Evolutionary conservation across 92 coral and sea anemone genomes (phyloP).

Genomic region (Epizoanthus scotinus): DNA sequence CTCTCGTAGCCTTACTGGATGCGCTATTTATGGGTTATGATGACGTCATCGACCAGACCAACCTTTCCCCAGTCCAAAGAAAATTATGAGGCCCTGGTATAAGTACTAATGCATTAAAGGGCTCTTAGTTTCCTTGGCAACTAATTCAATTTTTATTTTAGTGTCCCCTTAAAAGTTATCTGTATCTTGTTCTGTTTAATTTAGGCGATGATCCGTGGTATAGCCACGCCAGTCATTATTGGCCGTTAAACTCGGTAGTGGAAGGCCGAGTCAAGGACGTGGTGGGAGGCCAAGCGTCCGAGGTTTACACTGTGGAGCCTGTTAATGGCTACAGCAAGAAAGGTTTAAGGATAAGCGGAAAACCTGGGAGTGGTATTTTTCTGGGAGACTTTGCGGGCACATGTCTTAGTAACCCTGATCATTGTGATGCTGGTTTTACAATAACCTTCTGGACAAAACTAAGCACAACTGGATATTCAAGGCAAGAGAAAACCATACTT

Average conservation of each 20-base stretch:
- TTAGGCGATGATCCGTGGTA: conserved; percentile 79
- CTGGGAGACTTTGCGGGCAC: conserved; percentile 61
- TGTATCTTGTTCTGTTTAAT: neutral
- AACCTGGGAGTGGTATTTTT: conserved; percentile 68
- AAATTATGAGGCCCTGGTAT: no score
- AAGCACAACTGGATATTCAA: conserved; percentile 5
- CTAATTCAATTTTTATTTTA: no score
- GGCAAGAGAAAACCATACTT: conserved; percentile 42
- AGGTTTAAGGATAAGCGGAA: conserved; percentile 61
- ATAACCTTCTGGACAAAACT: conserved; percentile 75
- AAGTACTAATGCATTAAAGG: no score
- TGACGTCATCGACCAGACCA: no score
- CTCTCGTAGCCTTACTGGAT: no score
- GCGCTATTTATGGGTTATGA: no score
- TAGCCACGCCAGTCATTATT: conserved; percentile 56
- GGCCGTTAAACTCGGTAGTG: conserved; percentile 63
- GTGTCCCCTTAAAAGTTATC: neutral
- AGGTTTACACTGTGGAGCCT: conserved; percentile 48
- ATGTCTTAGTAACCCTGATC: conserved; percentile 80
- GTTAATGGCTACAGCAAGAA: conserved; percentile 65
- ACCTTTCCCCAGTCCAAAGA: no score
- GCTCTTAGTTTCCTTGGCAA: no score
- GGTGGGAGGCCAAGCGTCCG: conserved; percentile 50
- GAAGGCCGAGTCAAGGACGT: conserved; percentile 47
- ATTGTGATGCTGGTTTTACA: conserved; percentile 76